These are phyloP conservation scores for Latrodectus hesperus DNA, from an alignment of 2,888 invertebrate genomes.

Conservation along the genomic window DNA sequence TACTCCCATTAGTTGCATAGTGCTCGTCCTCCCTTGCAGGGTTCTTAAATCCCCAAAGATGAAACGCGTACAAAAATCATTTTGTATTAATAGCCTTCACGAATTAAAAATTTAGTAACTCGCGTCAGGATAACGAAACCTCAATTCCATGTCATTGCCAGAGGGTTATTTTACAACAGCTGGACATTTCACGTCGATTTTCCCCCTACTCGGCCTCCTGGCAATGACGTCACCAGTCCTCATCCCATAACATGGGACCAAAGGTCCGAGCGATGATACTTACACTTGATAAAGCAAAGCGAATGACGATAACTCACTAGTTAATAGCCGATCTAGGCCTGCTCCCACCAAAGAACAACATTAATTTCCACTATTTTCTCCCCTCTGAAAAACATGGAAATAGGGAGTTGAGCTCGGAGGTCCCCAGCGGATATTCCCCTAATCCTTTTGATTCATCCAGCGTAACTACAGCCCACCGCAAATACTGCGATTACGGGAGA, in stretches of 20 bases:
- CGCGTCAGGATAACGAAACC: constrained; percentile 42
- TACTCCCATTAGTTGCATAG: constrained; percentile 46
- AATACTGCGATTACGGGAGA: constrained; percentile 62
- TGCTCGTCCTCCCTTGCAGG: neutral
- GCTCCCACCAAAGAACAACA: constrained; percentile 63
- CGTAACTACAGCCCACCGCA: constrained; percentile 65
- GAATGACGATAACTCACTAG: constrained; percentile 65
- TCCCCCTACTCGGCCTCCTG: constrained; percentile 1
- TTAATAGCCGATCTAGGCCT: constrained; percentile 62
- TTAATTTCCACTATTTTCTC: constrained; percentile 59
- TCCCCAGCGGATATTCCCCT: constrained; percentile 34
- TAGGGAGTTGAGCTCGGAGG: constrained; percentile 7
- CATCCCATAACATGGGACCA: constrained; percentile 44
- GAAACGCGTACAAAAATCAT: constrained; percentile 56
- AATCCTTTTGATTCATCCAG: constrained; percentile 67
- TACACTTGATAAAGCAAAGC: constrained; percentile 65
- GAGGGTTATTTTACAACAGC: constrained; percentile 43
- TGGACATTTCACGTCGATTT: constrained; percentile 61
- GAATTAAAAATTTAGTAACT: constrained; percentile 63
- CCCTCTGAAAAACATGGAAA: constrained; percentile 39
- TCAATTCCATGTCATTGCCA: constrained; percentile 47
- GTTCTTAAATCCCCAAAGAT: constrained; percentile 17
- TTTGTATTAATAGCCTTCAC: constrained; percentile 52
- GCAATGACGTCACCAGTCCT: constrained; percentile 51
- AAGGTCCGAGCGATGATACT: constrained; percentile 56